Evolutionary conservation across 2,888 invertebrate genomes (phyloP), one percentile per base, ranked within the genome.

Genomic region (Melipona bicolor): DNA sequence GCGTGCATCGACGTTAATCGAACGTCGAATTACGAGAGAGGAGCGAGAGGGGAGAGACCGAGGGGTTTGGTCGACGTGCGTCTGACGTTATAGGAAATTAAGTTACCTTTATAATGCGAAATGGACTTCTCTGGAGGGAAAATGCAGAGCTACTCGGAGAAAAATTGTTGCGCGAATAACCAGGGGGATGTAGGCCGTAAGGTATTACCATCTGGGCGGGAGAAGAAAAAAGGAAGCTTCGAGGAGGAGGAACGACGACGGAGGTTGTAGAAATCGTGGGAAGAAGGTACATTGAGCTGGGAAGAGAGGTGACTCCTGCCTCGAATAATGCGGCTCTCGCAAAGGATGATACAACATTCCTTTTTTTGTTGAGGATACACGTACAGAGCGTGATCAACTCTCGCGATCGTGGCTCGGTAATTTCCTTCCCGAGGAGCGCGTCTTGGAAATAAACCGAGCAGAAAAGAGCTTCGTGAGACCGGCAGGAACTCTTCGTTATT

Each of bases 101-200:
- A 73, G 73, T 79, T 83, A 72, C 32, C 68, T 79, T 75, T 74
- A 76, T 76, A 76, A 79, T 17, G 69, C 54, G 75, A 52, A 65
- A 73, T 70, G 73, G 54, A 83, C 61, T 80, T 64, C 52, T 27
- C 64, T 52, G 43, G 61, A 50, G 15, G 62, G 71, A 77, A 75
- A 80, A 19, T 84, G 73, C 79, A 71, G 74, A 88, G 84, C 86
- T 82, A 36, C 71, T 73, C 49, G 62, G 32, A 59, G 78, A 80
- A 77, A 89, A 83, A 85, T 89, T 84, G 86, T 83, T 86, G 77
- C 77, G 72, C 49, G 27, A 52, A 24, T 75, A 43, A 43, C 32
- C 61, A 24, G 49, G 67, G 15, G 67, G 80, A 83, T 87, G 79
- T 82, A 73, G 89, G 89, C 85, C 84, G 67, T 71, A 65, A 77